A percentile compares a stretch with the other conserved stretches of the same genome.
phyloP scores from a whole-genome alignment of 2,113 vertebrate species.

The Coturnix japonica region DNA sequence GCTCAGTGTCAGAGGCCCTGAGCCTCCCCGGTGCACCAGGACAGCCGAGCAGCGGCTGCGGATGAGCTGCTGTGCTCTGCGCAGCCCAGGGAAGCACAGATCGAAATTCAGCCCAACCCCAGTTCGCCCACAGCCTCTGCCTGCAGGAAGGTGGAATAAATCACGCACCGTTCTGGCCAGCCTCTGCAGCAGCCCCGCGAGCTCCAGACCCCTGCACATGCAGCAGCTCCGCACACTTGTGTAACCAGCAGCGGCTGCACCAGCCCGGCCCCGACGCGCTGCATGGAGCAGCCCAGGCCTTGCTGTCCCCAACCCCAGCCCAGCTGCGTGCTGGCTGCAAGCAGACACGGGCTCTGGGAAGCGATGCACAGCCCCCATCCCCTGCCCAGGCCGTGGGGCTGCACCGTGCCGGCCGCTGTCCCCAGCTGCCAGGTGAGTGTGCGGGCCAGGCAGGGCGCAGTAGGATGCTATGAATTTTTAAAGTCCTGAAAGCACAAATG shows the following conservation, averaged over 20 bases:
- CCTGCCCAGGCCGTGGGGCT: background rate
- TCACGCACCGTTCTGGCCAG: background rate
- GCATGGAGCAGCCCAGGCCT: background rate
- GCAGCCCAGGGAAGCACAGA: background rate
- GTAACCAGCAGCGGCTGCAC: background rate
- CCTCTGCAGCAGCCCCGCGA: slow-evolving; percentile 22
- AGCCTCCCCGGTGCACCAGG: background rate
- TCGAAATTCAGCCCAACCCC: accelerated
- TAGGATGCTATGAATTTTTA: slow-evolving; percentile 72
- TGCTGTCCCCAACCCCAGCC: accelerated
- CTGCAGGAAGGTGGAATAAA: slow-evolving; percentile 33
- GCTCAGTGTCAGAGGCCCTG: background rate
- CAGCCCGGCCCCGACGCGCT: accelerated
- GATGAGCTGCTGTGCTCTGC: background rate
- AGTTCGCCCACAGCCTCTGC: background rate
- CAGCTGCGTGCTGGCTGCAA: accelerated
- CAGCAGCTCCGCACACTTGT: background rate
- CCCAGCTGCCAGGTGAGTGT: background rate
- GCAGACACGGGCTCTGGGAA: background rate
- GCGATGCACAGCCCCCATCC: background rate
- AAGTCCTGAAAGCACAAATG: slow-evolving; percentile 67
- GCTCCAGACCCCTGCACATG: background rate
- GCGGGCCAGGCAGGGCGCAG: background rate
- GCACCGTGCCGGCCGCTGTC: background rate
- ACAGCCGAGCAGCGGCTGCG: background rate